These are phyloP conservation scores for Pampus argenteus DNA, from an alignment of 2,797 vertebrate genomes.

Conservation along the genomic window DNA sequence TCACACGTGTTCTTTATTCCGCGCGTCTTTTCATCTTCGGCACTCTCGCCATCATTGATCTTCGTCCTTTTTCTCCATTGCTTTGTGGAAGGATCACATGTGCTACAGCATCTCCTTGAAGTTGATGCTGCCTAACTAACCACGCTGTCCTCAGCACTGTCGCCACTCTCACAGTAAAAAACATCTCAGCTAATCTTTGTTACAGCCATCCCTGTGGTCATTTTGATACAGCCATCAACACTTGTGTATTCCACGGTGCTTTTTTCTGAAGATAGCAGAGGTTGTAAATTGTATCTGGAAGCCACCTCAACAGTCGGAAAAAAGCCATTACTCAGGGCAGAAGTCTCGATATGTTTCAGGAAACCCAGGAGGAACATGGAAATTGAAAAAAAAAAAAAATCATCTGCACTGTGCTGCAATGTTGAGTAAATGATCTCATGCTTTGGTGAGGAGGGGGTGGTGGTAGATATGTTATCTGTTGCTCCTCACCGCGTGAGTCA, in stretches of 20 bases:
- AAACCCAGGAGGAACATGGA: slow-evolving; percentile 72
- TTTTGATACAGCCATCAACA: slow-evolving; percentile 56
- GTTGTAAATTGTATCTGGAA: slow-evolving; percentile 68
- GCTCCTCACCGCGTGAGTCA: too few relatives aligned
- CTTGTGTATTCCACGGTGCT: slow-evolving; percentile 50
- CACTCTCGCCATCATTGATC: too few relatives aligned
- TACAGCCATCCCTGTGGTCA: slow-evolving; percentile 23
- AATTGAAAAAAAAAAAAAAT: slow-evolving; percentile 78
- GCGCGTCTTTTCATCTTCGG: too few relatives aligned
- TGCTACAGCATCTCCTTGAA: too few relatives aligned
- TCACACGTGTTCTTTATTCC: too few relatives aligned
- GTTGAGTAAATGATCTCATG: slow-evolving; percentile 71
- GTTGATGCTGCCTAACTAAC: too few relatives aligned
- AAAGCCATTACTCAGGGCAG: slow-evolving; percentile 69
- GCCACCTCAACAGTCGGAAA: slow-evolving; percentile 50
- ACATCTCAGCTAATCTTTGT: too few relatives aligned
- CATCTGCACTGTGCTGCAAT: slow-evolving; percentile 42
- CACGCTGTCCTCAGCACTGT: too few relatives aligned
- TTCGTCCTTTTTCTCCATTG: too few relatives aligned
- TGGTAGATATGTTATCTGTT: too few relatives aligned
- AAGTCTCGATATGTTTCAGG: slow-evolving; percentile 68
- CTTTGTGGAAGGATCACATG: too few relatives aligned
- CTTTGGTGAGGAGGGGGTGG: slow-evolving; percentile 32
- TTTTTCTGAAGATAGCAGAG: slow-evolving; percentile 44
- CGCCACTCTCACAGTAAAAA: too few relatives aligned